Percentiles rank a stretch among this genome's conserved stretches.
These are phyloP conservation scores for Ochropleura plecta DNA, from an alignment of 2,888 invertebrate genomes.

Conservation along the genomic window DNA sequence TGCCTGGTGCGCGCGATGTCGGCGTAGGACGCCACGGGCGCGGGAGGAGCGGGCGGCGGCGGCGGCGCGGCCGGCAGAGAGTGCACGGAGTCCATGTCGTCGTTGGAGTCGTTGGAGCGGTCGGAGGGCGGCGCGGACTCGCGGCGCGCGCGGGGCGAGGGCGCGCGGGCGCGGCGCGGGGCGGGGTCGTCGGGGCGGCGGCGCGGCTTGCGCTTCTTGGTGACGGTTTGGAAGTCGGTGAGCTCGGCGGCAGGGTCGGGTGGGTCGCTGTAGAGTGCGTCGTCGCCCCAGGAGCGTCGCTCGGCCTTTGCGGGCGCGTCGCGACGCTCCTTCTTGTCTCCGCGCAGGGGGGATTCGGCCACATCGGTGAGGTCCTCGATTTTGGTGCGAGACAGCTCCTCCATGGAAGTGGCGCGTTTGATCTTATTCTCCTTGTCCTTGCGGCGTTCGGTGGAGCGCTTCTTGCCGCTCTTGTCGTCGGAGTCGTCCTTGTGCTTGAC, in stretches of 20 bases:
- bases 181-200: conserved; percentile 90
- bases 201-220: conserved; percentile 95
- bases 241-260: conserved; percentile 83
- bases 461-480: conserved; percentile 86
- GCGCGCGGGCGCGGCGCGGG: conserved; percentile 73
- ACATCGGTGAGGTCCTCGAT: conserved; percentile 92
- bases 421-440: conserved; percentile 85
- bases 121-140: conserved; percentile 94
- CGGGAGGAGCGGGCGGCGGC: conserved; percentile 91
- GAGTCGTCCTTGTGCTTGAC: conserved; percentile 85
- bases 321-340: conserved; percentile 67
- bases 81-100: conserved; percentile 95
- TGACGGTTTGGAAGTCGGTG: conserved; percentile 95
- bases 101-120: conserved; percentile 95
- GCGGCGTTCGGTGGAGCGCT: conserved; percentile 88
- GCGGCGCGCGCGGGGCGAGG: conserved; percentile 91
- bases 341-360: conserved; percentile 74
- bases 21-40: conserved; percentile 93
- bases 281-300: conserved; percentile 93
- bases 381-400: conserved; percentile 95
- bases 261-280: conserved; percentile 78
- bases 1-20: conserved; percentile 93
- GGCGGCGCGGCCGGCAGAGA: conserved; percentile 93
- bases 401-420: conserved; percentile 94
- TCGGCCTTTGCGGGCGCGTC: conserved; percentile 82